These are phyloP conservation scores for Calonectris borealis DNA, from an alignment of 2,113 vertebrate genomes.

Conservation along the genomic window DNA sequence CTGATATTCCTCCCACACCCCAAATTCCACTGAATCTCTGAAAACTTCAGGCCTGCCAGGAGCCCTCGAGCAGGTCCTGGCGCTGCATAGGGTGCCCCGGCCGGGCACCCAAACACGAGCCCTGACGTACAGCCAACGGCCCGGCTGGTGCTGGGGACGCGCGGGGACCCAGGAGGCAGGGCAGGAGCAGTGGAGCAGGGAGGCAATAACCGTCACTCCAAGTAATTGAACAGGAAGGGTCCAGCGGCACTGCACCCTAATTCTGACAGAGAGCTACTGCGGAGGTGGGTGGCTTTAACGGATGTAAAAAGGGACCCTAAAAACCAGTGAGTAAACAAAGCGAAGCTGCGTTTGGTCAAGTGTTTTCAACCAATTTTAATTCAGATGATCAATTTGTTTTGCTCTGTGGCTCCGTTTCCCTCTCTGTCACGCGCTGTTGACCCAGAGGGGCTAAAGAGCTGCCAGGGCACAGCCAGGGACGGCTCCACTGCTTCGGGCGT, in stretches of 20 bases:
- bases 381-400: background rate
- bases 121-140: fast-evolving
- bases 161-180: background rate
- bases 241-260: too few relatives aligned
- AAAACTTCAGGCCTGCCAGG: fast-evolving
- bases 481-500: background rate
- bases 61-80: background rate
- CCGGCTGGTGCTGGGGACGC: background rate
- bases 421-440: background rate
- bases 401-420: background rate
- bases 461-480: background rate
- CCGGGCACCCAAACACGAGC: fast-evolving
- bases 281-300: background rate
- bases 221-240: background rate
- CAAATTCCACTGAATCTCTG: background rate
- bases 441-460: background rate
- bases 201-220: background rate
- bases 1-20: background rate
- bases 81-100: fast-evolving
- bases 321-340: background rate
- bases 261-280: too few relatives aligned
- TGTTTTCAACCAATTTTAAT: background rate
- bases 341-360: fast-evolving
- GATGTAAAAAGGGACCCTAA: background rate
- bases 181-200: background rate